Base-by-base conservation (phyloP, 2,797 vertebrate genomes). In the Sebastes itinus region DNA sequence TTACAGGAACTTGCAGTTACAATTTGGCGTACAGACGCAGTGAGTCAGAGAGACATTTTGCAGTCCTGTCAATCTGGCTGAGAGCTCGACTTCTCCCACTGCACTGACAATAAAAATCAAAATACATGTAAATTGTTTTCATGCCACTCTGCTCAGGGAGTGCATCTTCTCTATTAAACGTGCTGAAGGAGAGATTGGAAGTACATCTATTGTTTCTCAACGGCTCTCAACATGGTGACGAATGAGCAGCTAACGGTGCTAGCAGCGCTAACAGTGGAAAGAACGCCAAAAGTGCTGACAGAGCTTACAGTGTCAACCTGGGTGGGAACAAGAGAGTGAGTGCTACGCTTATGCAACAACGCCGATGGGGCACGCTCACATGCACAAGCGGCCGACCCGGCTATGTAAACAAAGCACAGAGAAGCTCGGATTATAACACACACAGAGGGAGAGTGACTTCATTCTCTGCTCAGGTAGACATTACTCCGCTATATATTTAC, bases 111-210 rank as follows among this genome's bases (percentile, higher is more conserved):
- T 46, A 25, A 66, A 66, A 16, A 69, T 71, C 8, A 77, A 81
- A 60, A 67, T 71, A 86, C 52, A n/a, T 54, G 20, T 11, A 54
- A 54, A 82, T 42, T 60, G 69, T 76, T 89, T 83, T 75, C 18
- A 71, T 20, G 18, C 54, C 38, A 33, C 25, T 63, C 38, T 30
- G n/a, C 14, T 62, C 27, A 65, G 55, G 28, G 68, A 66, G 25
- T 65, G 12, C 52, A 56, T 77, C 25, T 23, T 54, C 11, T 64
- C 1, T 6, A 56, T 20, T 33, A 10, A 61, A 20, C 9, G 27
- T 18, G 58, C 20, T 22, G 0, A 11, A 54, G 20, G 20, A 7
- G 8, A n/a, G 52, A 54, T 22, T n/a, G 9, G 52, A 4, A 54
- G 20, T 11, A 10, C 1, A 20, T 52, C 18, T 22, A 54, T 10